A percentile compares a stretch with the other conserved stretches of the same genome.
These are phyloP conservation scores for Autographa gamma DNA, from an alignment of 2,888 invertebrate genomes.

Conservation along the genomic window DNA sequence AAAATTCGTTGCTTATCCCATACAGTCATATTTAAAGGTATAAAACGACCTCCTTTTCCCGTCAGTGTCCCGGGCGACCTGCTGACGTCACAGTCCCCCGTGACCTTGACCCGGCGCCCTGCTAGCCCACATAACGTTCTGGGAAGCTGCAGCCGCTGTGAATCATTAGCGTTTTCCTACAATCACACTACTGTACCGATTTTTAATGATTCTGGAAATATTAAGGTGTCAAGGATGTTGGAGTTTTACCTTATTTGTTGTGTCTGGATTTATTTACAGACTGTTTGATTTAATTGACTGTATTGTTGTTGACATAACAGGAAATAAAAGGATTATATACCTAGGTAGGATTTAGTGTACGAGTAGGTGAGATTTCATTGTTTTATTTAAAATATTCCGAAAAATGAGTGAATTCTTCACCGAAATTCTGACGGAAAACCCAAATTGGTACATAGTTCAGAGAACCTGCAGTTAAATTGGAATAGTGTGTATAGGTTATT, in stretches of 20 bases:
- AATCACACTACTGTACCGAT: constrained; percentile 1
- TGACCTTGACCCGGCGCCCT: constrained; percentile 66
- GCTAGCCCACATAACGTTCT: constrained; percentile 51
- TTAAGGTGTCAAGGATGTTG: constrained; percentile 35
- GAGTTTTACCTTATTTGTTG: neutral
- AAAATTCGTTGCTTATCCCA: too few species aligned
- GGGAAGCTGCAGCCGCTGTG: constrained; percentile 42
- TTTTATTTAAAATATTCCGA: too few species aligned
- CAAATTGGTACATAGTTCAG: neutral
- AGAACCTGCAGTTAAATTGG: neutral
- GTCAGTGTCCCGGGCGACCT: neutral
- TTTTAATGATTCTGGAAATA: constrained; percentile 32
- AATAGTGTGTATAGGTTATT: neutral
- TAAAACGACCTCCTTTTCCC: constrained; percentile 10
- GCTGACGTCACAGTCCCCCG: constrained; percentile 38
- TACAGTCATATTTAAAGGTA: too few species aligned
- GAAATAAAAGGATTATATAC: neutral
- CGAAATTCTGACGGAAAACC: neutral
- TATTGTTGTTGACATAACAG: neutral
- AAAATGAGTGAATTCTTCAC: neutral
- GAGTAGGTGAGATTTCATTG: too few species aligned
- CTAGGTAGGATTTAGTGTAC: too few species aligned
- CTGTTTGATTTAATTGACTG: neutral
- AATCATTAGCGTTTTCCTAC: constrained; percentile 45
- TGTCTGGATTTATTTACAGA: neutral